Evolutionary conservation across 2,888 invertebrate species (phyloP).

Genomic region (Leucoptera coffeella): DNA sequence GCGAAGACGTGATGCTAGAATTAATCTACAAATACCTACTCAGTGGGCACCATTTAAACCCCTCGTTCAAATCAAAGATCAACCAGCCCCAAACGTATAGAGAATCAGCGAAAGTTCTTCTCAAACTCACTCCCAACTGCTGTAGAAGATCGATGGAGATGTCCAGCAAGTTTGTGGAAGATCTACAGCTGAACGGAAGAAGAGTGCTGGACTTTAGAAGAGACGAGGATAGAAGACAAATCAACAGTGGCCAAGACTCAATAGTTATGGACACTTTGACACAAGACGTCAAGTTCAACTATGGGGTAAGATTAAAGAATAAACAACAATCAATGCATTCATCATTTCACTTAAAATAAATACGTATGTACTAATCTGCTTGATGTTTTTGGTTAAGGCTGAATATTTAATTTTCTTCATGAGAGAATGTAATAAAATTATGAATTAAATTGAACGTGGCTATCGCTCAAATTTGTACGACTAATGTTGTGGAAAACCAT

Average conservation of each 20-base stretch:
- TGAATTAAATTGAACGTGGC: not conserved
- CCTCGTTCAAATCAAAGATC: too few relatives aligned
- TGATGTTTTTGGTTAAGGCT: not conserved
- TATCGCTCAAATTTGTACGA: not conserved
- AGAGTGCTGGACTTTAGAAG: conserved; percentile 22
- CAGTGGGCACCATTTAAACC: too few relatives aligned
- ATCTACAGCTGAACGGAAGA: conserved; percentile 22
- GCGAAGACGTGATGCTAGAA: conserved; percentile 94
- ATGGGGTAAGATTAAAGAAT: conserved; percentile 31
- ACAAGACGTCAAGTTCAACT: conserved; percentile 33
- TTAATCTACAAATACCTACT: conserved; percentile 76
- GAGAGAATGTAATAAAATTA: too few relatives aligned
- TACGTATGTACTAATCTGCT: not conserved
- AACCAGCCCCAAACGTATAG: too few relatives aligned
- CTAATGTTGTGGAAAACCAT: not conserved
- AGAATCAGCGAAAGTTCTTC: too few relatives aligned
- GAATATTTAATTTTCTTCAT: not conserved
- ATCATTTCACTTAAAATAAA: not conserved
- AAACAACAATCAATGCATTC: not conserved
- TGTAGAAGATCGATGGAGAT: too few relatives aligned
- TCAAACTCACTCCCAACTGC: too few relatives aligned
- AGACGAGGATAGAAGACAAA: conserved; percentile 16
- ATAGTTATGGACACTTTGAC: conserved; percentile 35
- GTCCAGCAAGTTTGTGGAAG: conserved; percentile 38
- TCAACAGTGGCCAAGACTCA: conserved; percentile 29